phyloP scores from a whole-genome alignment of 1,140 invertebrate species.

The Drosophila ananassae region DNA sequence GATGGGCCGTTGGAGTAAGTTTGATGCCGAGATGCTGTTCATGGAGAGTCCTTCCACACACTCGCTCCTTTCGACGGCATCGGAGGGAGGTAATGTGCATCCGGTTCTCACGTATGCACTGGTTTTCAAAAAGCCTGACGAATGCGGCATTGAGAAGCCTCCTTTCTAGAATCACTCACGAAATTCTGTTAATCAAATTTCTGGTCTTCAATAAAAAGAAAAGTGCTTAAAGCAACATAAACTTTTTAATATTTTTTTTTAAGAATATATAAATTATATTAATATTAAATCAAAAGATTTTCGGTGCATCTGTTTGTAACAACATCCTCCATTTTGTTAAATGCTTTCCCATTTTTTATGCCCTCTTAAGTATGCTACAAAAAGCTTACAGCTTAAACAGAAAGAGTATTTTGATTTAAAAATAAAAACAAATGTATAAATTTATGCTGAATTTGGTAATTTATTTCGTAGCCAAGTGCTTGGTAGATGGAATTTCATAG shows the following conservation, averaged over 20 bases:
- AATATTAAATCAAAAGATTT: too few relatives aligned
- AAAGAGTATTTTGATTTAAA: not conserved
- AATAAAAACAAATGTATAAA: not conserved
- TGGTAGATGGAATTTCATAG: too few relatives aligned
- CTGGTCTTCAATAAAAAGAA: too few relatives aligned
- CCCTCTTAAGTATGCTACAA: too few relatives aligned
- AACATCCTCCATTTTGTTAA: not conserved
- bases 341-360: not conserved
- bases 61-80: constrained; percentile 57
- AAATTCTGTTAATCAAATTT: too few relatives aligned
- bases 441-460: not conserved
- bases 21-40: constrained; percentile 61
- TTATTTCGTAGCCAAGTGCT: not conserved
- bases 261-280: too few relatives aligned
- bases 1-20: constrained; percentile 65
- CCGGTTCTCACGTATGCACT: constrained; percentile 64
- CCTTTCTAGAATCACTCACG: constrained; percentile 6
- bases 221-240: too few relatives aligned
- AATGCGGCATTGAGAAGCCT: constrained; percentile 61
- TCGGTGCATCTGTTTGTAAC: too few relatives aligned
- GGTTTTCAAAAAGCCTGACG: constrained; percentile 66
- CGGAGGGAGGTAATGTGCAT: constrained; percentile 51
- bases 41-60: constrained; percentile 64
- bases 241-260: too few relatives aligned
- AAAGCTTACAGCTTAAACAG: too few relatives aligned